Percentiles rank a stretch among this genome's conserved stretches.
These are phyloP conservation scores for Trilocha varians DNA, from an alignment of 2,888 invertebrate species.

Conservation along the genomic window DNA sequence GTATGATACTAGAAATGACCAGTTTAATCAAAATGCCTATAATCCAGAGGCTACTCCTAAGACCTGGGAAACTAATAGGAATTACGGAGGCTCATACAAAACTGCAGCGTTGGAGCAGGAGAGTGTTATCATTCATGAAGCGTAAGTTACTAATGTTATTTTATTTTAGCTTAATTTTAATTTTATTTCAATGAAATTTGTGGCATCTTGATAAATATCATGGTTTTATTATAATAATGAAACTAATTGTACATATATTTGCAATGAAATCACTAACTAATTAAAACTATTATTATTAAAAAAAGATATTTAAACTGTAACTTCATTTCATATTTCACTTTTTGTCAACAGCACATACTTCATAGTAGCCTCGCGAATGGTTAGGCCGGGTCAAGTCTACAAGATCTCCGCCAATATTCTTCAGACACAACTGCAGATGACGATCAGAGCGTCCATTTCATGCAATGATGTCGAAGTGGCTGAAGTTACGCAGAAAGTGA, in stretches of 20 bases:
- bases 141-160: conserved; percentile 44
- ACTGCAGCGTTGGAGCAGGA: conserved; percentile 51
- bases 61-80: conserved; percentile 45
- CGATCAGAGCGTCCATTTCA: conserved; percentile 90
- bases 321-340: not conserved
- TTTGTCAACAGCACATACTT: conserved; percentile 83
- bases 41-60: conserved; percentile 37
- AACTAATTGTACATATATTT: too few relatives aligned
- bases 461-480: conserved; percentile 92
- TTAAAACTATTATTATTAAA: too few relatives aligned
- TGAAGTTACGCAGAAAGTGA: conserved; percentile 85
- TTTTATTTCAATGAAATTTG: too few relatives aligned
- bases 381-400: conserved; percentile 93
- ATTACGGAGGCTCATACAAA: conserved; percentile 36
- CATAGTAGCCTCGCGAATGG: conserved; percentile 91
- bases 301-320: too few relatives aligned
- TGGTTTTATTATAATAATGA: too few relatives aligned
- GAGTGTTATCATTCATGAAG: conserved; percentile 69
- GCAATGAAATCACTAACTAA: too few relatives aligned
- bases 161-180: too few relatives aligned
- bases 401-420: conserved; percentile 89
- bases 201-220: too few relatives aligned
- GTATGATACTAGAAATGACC: conserved; percentile 31
- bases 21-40: conserved; percentile 31
- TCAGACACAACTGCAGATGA: conserved; percentile 84